A percentile compares a stretch with the other conserved stretches of the same genome.
These are phyloP conservation scores for Marasmarcha lunaedactyla DNA, from an alignment of 2,888 invertebrate genomes.

Conservation along the genomic window DNA sequence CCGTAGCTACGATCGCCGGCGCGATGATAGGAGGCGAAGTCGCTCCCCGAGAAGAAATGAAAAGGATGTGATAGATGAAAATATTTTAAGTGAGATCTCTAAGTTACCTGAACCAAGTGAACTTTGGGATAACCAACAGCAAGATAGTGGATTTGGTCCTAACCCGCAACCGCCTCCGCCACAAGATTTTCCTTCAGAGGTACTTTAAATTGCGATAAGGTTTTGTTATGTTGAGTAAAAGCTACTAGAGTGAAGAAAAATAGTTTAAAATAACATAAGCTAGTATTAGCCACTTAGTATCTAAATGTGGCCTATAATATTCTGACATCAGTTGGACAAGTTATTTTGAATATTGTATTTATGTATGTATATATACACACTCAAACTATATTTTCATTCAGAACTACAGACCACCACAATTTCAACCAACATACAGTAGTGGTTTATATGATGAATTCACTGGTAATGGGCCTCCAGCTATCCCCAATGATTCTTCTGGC, in stretches of 20 bases:
- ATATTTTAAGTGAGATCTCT: conserved; percentile 51
- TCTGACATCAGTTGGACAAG: no score
- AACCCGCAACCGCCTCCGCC: conserved; percentile 23
- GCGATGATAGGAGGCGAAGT: conserved; percentile 29
- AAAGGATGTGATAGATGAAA: conserved; percentile 49
- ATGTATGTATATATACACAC: no score
- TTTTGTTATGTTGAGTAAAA: neutral
- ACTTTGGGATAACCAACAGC: conserved; percentile 36
- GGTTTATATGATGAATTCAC: conserved; percentile 48
- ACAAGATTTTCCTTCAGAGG: conserved; percentile 28
- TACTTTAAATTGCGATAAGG: no score
- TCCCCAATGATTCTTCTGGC: conserved; percentile 32
- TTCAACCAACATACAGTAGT: no score
- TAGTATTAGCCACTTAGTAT: no score
- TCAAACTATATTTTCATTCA: no score
- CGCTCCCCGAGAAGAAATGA: conserved; percentile 45
- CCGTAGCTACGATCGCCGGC: conserved; percentile 9
- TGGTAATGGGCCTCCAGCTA: no score
- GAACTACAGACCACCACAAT: no score
- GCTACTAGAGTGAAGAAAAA: no score
- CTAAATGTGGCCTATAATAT: no score
- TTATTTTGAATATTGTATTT: no score
- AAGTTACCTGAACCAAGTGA: conserved; percentile 57
- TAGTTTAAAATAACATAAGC: neutral
- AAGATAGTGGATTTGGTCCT: conserved; percentile 32